Evolutionary conservation across 2,888 invertebrate genomes (phyloP).

Genomic region (Hemistola chrysoprasaria): DNA sequence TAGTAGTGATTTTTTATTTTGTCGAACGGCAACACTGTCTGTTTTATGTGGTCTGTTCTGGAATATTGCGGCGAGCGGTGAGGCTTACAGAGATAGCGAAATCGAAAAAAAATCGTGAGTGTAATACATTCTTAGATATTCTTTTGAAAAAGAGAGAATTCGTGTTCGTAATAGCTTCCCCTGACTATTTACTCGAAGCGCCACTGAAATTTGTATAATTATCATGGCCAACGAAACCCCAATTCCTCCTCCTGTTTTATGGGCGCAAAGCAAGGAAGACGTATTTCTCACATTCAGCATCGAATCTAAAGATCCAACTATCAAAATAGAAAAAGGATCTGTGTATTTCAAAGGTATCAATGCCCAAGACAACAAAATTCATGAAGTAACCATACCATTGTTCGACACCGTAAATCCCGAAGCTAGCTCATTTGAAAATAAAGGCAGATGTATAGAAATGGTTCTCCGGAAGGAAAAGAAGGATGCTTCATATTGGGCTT

Average conservation of each 20-base stretch:
- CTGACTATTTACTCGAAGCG: slow-evolving; percentile 3
- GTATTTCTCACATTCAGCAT: slow-evolving; percentile 95
- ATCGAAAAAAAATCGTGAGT: slow-evolving; percentile 17
- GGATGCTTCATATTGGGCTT: slow-evolving; percentile 92
- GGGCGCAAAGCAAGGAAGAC: slow-evolving; percentile 94
- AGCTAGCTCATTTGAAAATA: slow-evolving; percentile 87
- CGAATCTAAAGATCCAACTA: slow-evolving; percentile 92
- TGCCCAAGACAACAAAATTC: slow-evolving; percentile 90
- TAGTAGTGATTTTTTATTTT: slow-evolving; percentile 9
- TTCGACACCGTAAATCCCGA: slow-evolving; percentile 92
- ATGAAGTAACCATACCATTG: slow-evolving; percentile 94
- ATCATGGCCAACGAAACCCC: slow-evolving; percentile 76
- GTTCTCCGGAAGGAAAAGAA: slow-evolving; percentile 87
- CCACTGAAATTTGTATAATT: slow-evolving; percentile 13
- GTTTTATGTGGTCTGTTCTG: slow-evolving; percentile 18
- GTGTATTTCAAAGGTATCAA: slow-evolving; percentile 93
- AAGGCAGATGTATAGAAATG: slow-evolving; percentile 89
- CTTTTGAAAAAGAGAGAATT: slow-evolving; percentile 17
- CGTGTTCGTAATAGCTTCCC: slow-evolving; percentile 2
- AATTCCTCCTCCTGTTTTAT: slow-evolving; percentile 91
- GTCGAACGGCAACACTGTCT: slow-evolving; percentile 7
- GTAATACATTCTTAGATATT: slow-evolving; percentile 14
- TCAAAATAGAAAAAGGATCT: slow-evolving; percentile 88
- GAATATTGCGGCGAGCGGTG: slow-evolving; percentile 22
- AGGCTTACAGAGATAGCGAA: slow-evolving; percentile 10